Conservation (phyloP, 2,797 vertebrate genomes). For the Siniperca obscura region DNA sequence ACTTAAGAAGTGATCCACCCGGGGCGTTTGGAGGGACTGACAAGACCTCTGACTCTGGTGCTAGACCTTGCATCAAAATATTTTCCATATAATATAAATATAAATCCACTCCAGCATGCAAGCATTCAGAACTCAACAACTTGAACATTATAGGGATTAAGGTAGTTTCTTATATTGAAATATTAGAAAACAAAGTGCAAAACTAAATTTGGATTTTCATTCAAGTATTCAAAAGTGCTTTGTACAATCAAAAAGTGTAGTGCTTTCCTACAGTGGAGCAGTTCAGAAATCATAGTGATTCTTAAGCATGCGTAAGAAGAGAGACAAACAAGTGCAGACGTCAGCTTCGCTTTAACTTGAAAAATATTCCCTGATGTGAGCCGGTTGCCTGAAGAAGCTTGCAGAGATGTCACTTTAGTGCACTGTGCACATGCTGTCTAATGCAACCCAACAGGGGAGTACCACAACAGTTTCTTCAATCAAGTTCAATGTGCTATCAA, state of each 20-base stretch:
- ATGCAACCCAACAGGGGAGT: conserved; percentile 65
- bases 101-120: background rate
- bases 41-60: background rate
- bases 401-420: conserved; percentile 55
- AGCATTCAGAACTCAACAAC: background rate
- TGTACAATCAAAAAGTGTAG: background rate
- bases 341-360: conserved; percentile 50
- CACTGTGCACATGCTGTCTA: conserved; percentile 51
- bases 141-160: background rate
- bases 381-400: conserved; percentile 56
- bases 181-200: background rate
- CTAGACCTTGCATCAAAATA: background rate
- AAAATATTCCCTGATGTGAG: conserved; percentile 52
- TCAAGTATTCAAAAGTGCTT: background rate
- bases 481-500: conserved; percentile 57
- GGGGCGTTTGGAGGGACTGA: background rate
- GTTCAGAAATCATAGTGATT: conserved; percentile 27
- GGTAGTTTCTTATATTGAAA: background rate
- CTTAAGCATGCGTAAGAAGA: conserved; percentile 17
- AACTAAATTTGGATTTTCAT: background rate
- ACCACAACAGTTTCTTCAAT: conserved; percentile 67
- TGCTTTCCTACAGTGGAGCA: background rate
- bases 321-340: conserved; percentile 39
- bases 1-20: conserved; percentile 50
- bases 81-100: background rate